A percentile compares a stretch with the other conserved stretches of the same genome.
Evolutionary conservation across 2,113 vertebrate genomes (phyloP).

Genomic region (Lycocorax pyrrhopterus): DNA sequence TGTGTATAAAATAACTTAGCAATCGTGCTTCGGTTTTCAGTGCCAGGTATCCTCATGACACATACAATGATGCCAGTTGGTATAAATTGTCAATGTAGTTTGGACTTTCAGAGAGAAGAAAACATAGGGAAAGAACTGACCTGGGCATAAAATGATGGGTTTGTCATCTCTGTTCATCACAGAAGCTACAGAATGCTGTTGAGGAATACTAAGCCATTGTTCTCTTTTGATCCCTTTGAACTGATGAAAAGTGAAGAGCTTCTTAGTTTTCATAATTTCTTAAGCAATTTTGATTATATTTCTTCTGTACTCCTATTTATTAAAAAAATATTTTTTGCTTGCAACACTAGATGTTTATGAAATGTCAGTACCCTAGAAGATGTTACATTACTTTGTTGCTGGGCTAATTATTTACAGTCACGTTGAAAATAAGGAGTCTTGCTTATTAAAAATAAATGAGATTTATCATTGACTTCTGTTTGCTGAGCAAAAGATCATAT

Average conservation of each 20-base stretch:
- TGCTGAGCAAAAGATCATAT: not conserved
- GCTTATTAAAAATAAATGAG: constrained; percentile 30
- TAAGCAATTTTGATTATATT: not conserved
- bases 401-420: not conserved
- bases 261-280: constrained; percentile 4
- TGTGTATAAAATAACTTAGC: not conserved
- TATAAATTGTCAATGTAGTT: not conserved
- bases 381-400: not conserved
- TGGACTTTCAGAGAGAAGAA: not conserved
- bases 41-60: not conserved
- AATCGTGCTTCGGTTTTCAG: not conserved
- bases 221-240: not conserved
- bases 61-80: not conserved
- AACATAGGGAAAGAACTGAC: not conserved
- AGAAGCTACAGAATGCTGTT: not conserved
- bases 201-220: not conserved
- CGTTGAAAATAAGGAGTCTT: not conserved
- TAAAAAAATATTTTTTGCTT: not conserved
- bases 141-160: not conserved
- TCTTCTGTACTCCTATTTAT: not conserved
- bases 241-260: not conserved
- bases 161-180: not conserved
- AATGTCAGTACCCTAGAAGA: not conserved
- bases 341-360: not conserved
- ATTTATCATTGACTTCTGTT: constrained; percentile 8